phyloP scores from a whole-genome alignment of 2,888 invertebrate genomes.

The Schrankia costaestrigalis region DNA sequence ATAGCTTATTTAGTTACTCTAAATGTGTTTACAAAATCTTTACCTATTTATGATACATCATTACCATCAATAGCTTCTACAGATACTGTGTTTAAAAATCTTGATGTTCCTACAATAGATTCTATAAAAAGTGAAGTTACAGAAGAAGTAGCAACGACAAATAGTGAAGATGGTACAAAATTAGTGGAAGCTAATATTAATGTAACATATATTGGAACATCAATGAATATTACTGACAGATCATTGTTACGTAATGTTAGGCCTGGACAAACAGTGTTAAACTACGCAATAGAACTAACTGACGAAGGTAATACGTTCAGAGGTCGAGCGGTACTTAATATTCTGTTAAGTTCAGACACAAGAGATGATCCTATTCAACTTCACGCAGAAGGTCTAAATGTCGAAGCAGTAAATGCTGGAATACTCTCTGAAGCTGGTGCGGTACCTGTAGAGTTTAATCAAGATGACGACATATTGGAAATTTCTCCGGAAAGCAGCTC shows the following conservation, averaged over 20 bases:
- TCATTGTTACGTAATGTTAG: constrained; percentile 33
- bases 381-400: constrained; percentile 35
- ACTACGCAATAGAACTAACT: constrained; percentile 46
- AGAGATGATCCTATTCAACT: constrained; percentile 41
- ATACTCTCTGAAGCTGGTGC: constrained; percentile 38
- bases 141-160: constrained; percentile 9
- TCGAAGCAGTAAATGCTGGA: constrained; percentile 42
- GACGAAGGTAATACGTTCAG: constrained; percentile 36
- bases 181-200: too few species aligned
- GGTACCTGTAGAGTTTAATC: constrained; percentile 18
- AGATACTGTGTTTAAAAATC: constrained; percentile 23
- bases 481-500: constrained; percentile 32
- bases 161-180: constrained; percentile 7
- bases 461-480: constrained; percentile 36
- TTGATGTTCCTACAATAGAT: constrained; percentile 16
- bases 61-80: constrained; percentile 12
- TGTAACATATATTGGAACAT: constrained; percentile 14
- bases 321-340: constrained; percentile 45
- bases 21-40: constrained; percentile 42
- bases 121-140: constrained; percentile 1
- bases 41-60: constrained; percentile 36
- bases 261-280: constrained; percentile 42
- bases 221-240: constrained; percentile 21
- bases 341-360: constrained; percentile 31
- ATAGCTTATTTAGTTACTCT: constrained; percentile 37